A percentile compares a stretch with the other conserved stretches of the same genome.
These are phyloP conservation scores for Chiloscyllium punctatum DNA, from an alignment of 2,797 vertebrate species.

Conservation along the genomic window DNA sequence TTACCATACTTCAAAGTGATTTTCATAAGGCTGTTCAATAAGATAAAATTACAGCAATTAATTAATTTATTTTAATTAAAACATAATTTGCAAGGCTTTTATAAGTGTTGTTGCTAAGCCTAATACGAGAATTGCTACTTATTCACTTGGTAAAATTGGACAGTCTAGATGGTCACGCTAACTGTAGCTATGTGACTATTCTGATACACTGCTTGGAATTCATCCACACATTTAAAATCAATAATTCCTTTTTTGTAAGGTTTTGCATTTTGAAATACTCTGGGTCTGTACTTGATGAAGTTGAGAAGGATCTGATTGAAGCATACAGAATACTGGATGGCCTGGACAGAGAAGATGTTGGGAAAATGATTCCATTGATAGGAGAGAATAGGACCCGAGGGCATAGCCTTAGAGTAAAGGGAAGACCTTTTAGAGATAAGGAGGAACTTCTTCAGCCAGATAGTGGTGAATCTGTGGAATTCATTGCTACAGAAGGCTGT, in stretches of 20 bases:
- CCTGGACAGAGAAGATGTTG: too few species aligned
- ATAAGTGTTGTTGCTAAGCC: neutral
- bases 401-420: too few species aligned
- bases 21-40: neutral
- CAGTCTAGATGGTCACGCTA: neutral
- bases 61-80: slow-evolving; percentile 1
- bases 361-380: too few species aligned
- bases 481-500: too few species aligned
- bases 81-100: neutral
- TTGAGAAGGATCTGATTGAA: too few species aligned
- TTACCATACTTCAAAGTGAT: neutral
- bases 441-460: too few species aligned
- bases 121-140: neutral
- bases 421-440: too few species aligned
- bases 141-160: neutral
- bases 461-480: too few species aligned
- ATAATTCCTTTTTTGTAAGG: neutral
- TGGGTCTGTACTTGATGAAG: too few species aligned
- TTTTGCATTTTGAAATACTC: neutral
- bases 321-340: too few species aligned
- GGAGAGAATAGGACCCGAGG: too few species aligned
- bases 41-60: neutral
- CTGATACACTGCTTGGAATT: neutral
- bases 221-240: neutral
- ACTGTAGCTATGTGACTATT: neutral